Percentiles rank a stretch among this genome's conserved stretches.
phyloP scores from a whole-genome alignment of 2,797 vertebrate species.

The Lepus townsendii region DNA sequence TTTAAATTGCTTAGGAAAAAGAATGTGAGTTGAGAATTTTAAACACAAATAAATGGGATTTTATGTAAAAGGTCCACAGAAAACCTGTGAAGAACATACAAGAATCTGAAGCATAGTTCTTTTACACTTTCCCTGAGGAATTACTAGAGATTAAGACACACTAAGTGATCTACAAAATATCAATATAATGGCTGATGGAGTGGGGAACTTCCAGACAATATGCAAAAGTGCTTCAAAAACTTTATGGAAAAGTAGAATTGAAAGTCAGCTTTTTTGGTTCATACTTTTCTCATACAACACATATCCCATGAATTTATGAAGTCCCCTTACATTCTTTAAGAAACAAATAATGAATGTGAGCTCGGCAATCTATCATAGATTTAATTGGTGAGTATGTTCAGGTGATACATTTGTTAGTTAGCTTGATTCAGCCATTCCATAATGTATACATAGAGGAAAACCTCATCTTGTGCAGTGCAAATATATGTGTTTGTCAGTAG shows the following conservation, averaged over 20 bases:
- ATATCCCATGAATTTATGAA: no score
- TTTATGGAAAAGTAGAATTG: no score
- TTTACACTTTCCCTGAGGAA: constrained; percentile 12
- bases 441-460: neutral
- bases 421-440: neutral
- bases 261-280: no score
- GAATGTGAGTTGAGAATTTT: constrained; percentile 9
- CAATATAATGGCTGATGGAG: neutral
- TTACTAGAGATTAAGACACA: neutral
- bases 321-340: constrained; percentile 84
- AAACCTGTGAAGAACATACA: neutral
- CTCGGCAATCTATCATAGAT: constrained; percentile 94
- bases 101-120: neutral
- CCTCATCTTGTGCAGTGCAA: neutral
- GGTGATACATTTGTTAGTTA: neutral
- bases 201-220: neutral
- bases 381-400: constrained; percentile 85
- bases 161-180: neutral
- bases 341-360: constrained; percentile 93
- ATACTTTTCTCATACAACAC: no score
- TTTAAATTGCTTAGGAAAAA: constrained; percentile 29
- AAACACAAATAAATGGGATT: neutral
- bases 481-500: neutral
- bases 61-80: neutral
- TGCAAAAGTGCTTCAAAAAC: neutral